Conservation (phyloP, 2,888 invertebrate species). For the Callosobruchus maculatus region DNA sequence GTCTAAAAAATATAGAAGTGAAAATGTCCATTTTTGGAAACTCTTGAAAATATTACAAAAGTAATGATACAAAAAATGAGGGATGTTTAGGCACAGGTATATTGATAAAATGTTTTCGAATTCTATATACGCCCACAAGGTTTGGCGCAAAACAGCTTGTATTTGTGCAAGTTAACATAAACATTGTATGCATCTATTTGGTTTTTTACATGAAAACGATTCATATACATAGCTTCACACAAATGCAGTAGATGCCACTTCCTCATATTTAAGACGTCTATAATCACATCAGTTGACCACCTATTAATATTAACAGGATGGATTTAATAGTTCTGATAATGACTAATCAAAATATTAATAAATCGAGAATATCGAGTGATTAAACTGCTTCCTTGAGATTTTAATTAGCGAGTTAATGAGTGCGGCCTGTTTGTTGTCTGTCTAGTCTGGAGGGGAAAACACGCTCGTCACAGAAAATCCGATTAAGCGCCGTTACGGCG, state of each 20-base stretch:
- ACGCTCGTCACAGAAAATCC: conserved; percentile 34
- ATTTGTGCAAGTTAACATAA: no score
- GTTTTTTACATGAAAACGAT: no score
- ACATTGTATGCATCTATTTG: no score
- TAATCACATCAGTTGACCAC: neutral
- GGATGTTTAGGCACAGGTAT: no score
- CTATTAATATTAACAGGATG: neutral
- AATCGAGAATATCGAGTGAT: conserved; percentile 14
- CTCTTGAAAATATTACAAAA: no score
- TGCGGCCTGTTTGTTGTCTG: conserved; percentile 26
- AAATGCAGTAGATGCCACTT: neutral
- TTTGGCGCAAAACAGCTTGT: no score
- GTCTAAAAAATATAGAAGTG: no score
- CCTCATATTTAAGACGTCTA: neutral
- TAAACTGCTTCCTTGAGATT: conserved; percentile 14
- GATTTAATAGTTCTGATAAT: neutral
- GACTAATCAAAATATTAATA: conserved; percentile 14
- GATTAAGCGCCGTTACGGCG: conserved; percentile 19
- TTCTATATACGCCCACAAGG: no score
- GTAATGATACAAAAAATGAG: no score
- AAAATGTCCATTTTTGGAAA: no score
- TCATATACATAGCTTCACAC: neutral
- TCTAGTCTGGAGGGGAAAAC: conserved; percentile 14
- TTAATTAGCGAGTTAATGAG: conserved; percentile 32
- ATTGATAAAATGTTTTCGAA: no score